These are phyloP conservation scores for Athene noctua DNA, from an alignment of 2,113 vertebrate species.

Conservation along the genomic window DNA sequence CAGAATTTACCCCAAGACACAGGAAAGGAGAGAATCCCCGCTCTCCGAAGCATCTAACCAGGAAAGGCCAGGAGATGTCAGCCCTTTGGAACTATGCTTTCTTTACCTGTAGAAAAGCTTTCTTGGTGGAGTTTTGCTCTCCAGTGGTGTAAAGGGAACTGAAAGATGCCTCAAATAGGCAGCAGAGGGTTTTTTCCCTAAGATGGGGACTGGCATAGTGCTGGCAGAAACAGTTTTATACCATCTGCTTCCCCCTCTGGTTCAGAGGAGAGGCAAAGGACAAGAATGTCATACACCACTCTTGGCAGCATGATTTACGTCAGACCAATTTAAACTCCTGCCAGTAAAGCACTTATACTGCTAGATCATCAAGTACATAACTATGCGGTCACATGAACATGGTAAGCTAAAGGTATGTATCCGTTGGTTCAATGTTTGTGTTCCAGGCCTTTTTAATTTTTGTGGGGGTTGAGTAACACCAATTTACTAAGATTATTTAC, in stretches of 20 bases:
- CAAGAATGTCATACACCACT: neutral
- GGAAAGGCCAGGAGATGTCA: neutral
- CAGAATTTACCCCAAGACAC: neutral
- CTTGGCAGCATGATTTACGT: neutral
- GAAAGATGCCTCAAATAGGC: neutral
- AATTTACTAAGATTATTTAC: neutral
- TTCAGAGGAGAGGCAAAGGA: conserved; percentile 38
- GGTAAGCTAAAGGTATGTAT: neutral
- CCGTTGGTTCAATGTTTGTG: neutral
- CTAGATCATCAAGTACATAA: neutral
- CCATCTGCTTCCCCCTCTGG: conserved; percentile 30
- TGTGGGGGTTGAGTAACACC: neutral
- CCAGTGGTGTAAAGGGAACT: neutral
- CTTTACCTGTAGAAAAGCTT: neutral
- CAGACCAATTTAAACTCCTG: neutral
- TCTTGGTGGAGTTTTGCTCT: neutral
- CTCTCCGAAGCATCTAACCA: neutral
- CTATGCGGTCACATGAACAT: rapidly evolving
- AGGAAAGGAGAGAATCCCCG: neutral
- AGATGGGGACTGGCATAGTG: neutral
- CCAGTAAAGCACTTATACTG: neutral
- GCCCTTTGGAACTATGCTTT: neutral
- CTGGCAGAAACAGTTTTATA: conserved; percentile 28
- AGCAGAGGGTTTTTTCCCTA: neutral
- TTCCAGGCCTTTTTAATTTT: neutral